phyloP scores from a whole-genome alignment of 2,888 invertebrate genomes.

The Eristalis tenax region DNA sequence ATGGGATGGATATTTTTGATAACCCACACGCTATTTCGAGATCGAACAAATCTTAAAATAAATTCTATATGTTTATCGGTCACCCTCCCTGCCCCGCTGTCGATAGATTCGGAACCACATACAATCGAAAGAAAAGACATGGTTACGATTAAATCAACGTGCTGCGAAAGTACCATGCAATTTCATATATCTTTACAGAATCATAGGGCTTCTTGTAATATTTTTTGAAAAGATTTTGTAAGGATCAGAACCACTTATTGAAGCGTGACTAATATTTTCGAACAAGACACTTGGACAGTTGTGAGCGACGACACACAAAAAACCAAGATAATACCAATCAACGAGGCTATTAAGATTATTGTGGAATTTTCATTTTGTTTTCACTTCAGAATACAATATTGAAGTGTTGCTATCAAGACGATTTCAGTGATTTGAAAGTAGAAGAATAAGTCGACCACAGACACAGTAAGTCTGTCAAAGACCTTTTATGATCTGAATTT shows the following conservation, averaged over 20 bases:
- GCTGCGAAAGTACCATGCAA: neutral
- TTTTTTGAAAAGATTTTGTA: neutral
- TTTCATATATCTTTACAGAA: neutral
- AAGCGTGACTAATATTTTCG: conserved; percentile 46
- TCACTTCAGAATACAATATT: conserved; percentile 21
- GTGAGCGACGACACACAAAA: conserved; percentile 33
- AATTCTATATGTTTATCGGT: conserved; percentile 51
- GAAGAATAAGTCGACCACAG: neutral
- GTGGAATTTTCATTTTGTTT: conserved; percentile 47
- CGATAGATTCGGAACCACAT: conserved; percentile 8
- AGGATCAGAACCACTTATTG: neutral
- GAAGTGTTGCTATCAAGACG: conserved; percentile 22
- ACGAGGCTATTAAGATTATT: conserved; percentile 63
- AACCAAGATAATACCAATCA: conserved; percentile 53
- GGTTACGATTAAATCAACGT: neutral
- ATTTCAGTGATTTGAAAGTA: conserved; percentile 35
- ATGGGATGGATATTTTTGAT: conserved; percentile 62
- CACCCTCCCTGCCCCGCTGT: conserved; percentile 20
- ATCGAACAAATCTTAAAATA: conserved; percentile 57
- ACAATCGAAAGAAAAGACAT: conserved; percentile 6
- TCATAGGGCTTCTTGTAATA: neutral
- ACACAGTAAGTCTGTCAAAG: neutral
- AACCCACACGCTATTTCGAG: conserved; percentile 65
- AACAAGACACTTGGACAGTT: conserved; percentile 7
- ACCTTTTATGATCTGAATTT: neutral